Base-by-base conservation (phyloP, 2,888 invertebrate genomes). In the Pandemis heparana region DNA sequence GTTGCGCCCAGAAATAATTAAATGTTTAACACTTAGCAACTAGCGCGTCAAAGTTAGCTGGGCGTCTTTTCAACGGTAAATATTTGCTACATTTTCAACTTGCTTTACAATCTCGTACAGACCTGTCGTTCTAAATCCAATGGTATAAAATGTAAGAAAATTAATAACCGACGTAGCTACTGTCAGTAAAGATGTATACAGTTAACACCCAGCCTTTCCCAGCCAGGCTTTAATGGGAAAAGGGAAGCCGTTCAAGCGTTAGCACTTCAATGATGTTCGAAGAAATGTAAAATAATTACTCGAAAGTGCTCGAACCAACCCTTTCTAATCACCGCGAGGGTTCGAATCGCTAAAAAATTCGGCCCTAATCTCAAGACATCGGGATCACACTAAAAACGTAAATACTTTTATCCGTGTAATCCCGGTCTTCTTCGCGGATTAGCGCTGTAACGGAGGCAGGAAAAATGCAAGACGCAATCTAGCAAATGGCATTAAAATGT, bases 401-500 rank as follows among this genome's bases (percentile, higher is more conserved):
- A 89, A 91, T 89, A 91, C 93, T 92, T 92, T 92, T 91, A 92
- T 92, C 93, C 91, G 78, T 79, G 87, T 89, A 92, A 91, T 91
- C 89, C 88, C 81, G 81, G 85, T 85, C 88, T 88, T 91, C 92
- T 92, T 94, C 91, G 91, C 92, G 92, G 94, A 94, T 94, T 94
- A 94, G 87, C 94, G 82, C 88, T 88, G 89, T 88, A 86, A 86
- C 87, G 85, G 23, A 32, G 85, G 85, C 85, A 80, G 87, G 89
- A 94, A 94, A 94, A 94, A 94, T 93, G 92, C 93, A 94, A 92
- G 92, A 89, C 89, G 92, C 92, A 95, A 95, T 95, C 93, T 94
- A 92, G 91, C 90, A 94, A 94, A 94, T 94, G 93, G 94, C 91
- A 94, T 95, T 95, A 94, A 94, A 94, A 92, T 94, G 95, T 94